A percentile compares a stretch with the other conserved stretches of the same genome.
These are phyloP conservation scores for Geopemphigus sp. DNA, from an alignment of 1,140 invertebrate species.

Conservation along the genomic window DNA sequence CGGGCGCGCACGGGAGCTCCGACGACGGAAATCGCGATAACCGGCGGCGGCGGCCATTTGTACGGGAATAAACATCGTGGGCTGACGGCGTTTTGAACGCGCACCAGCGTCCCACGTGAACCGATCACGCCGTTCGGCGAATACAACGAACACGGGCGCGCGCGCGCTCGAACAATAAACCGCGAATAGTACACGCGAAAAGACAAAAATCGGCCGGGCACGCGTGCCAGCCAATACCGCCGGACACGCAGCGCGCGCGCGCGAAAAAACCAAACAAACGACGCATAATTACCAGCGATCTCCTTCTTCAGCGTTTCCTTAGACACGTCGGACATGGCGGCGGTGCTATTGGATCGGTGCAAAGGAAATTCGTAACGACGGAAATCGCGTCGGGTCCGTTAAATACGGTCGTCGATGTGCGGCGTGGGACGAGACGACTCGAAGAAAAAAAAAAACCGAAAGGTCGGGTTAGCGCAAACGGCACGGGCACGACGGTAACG, in stretches of 20 bases:
- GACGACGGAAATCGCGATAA: background rate
- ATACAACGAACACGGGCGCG: background rate
- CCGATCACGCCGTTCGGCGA: background rate
- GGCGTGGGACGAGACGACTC: no score
- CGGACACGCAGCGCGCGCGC: no score
- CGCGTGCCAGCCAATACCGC: no score
- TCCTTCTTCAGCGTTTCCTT: slow-evolving; percentile 69
- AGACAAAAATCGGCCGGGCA: no score
- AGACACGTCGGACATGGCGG: slow-evolving; percentile 65
- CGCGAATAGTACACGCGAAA: no score
- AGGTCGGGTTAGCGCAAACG: background rate
- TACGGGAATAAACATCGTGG: background rate
- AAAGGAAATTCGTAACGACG: no score
- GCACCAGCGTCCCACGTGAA: background rate
- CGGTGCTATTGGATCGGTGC: background rate
- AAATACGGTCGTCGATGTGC: no score
- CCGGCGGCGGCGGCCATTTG: no score
- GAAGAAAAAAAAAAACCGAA: no score
- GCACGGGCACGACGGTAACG: background rate
- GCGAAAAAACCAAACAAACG: background rate
- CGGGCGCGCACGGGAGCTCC: no score
- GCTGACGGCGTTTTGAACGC: background rate
- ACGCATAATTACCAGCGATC: slow-evolving; percentile 64
- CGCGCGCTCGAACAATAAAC: no score
- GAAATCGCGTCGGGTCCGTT: no score